Evolutionary conservation across 2,888 invertebrate genomes (phyloP).

Genomic region (Nipponacmea schrenckii): DNA sequence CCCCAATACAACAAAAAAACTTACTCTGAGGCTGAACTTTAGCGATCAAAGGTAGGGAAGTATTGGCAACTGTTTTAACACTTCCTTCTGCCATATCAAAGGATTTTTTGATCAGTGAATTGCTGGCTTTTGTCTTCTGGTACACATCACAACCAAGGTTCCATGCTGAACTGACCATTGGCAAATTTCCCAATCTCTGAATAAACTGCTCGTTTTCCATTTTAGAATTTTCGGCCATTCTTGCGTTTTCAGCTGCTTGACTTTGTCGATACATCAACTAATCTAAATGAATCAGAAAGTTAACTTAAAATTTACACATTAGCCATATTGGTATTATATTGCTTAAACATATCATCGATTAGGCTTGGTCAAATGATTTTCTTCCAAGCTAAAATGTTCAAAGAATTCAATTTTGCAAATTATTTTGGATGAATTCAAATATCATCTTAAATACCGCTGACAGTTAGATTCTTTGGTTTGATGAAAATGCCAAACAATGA

Average conservation of each 20-base stretch:
- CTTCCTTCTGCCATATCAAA: slow-evolving; percentile 71
- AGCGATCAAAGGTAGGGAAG: slow-evolving; percentile 80
- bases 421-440: too few relatives aligned
- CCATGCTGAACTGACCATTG: slow-evolving; percentile 84
- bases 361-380: too few relatives aligned
- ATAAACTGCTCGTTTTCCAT: slow-evolving; percentile 71
- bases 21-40: slow-evolving; percentile 77
- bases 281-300: too few relatives aligned
- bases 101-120: slow-evolving; percentile 58
- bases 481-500: too few relatives aligned
- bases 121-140: slow-evolving; percentile 76
- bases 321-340: too few relatives aligned
- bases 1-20: slow-evolving; percentile 30
- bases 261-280: slow-evolving; percentile 44
- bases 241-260: slow-evolving; percentile 39
- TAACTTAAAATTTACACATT: too few relatives aligned
- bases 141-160: slow-evolving; percentile 81
- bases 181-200: slow-evolving; percentile 80
- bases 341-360: too few relatives aligned
- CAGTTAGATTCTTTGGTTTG: too few relatives aligned
- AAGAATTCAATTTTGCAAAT: too few relatives aligned
- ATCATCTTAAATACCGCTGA: too few relatives aligned
- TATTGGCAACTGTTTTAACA: slow-evolving; percentile 78
- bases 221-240: slow-evolving; percentile 40
- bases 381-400: too few relatives aligned